Conservation (phyloP, 2,888 invertebrate genomes). For the Plagiodera versicolora region DNA sequence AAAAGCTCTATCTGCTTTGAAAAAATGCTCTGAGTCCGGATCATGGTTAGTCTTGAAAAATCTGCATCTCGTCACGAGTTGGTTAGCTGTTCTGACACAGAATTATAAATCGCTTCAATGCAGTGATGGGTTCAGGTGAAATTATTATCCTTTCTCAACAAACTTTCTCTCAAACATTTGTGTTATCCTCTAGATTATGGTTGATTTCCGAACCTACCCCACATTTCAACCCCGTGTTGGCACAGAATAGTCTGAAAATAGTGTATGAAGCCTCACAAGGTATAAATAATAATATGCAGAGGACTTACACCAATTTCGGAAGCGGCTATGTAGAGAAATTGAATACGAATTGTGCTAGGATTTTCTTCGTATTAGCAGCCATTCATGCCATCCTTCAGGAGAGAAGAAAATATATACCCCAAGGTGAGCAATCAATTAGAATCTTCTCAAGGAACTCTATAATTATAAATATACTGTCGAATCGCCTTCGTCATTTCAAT, state of each 20-base stretch:
- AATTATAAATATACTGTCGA: too few relatives aligned
- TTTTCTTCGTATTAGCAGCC: conserved; percentile 80
- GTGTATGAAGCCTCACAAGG: conserved; percentile 85
- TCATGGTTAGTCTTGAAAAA: conserved; percentile 82
- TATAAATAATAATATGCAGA: conserved; percentile 76
- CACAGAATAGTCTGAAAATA: conserved; percentile 79
- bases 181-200: conserved; percentile 82
- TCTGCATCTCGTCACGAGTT: conserved; percentile 73
- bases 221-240: conserved; percentile 72
- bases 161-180: too few relatives aligned
- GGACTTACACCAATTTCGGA: conserved; percentile 74
- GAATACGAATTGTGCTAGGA: conserved; percentile 48
- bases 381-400: conserved; percentile 90
- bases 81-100: conserved; percentile 71
- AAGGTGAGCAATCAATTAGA: conserved; percentile 65
- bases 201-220: conserved; percentile 82
- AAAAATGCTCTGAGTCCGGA: conserved; percentile 64
- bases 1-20: conserved; percentile 62
- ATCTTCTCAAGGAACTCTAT: too few relatives aligned
- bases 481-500: too few relatives aligned
- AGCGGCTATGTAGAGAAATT: conserved; percentile 49
- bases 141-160: not conserved
- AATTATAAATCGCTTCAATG: conserved; percentile 59
- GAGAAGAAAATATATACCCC: conserved; percentile 87
- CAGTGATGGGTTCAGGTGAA: conserved; percentile 59